Evolutionary conservation across 1,140 invertebrate species (phyloP).

Genomic region (Andrena cerasifolii): DNA sequence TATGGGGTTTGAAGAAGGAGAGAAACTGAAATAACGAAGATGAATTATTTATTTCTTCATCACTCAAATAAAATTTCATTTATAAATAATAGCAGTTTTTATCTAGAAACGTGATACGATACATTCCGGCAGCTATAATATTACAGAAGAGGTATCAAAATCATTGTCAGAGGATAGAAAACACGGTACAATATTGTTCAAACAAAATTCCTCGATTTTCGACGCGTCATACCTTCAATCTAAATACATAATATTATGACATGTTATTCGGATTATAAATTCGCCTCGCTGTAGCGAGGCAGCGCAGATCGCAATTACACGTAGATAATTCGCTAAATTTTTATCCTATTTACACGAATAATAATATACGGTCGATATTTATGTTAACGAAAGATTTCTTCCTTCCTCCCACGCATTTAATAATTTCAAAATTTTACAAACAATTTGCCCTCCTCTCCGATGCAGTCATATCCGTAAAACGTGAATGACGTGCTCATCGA

Average conservation of each 20-base stretch:
- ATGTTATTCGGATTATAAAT: constrained; percentile 76
- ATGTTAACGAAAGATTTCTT: constrained; percentile 71
- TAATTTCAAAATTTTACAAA: constrained; percentile 76
- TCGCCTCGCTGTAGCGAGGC: constrained; percentile 56
- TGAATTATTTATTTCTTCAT: constrained; percentile 78
- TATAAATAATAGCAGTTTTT: constrained; percentile 79
- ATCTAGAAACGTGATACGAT: constrained; percentile 73
- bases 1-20: neutral
- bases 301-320: constrained; percentile 69
- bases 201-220: constrained; percentile 70
- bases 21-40: constrained; percentile 69
- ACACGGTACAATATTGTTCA: constrained; percentile 69
- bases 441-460: constrained; percentile 61
- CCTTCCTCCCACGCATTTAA: constrained; percentile 52
- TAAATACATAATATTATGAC: constrained; percentile 77
- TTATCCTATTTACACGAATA: constrained; percentile 82
- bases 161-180: constrained; percentile 79
- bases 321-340: constrained; percentile 77
- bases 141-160: constrained; percentile 77
- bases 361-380: constrained; percentile 74
- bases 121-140: constrained; percentile 68
- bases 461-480: constrained; percentile 71
- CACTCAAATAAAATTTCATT: constrained; percentile 77
- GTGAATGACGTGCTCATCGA: constrained; percentile 68
- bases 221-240: constrained; percentile 69